Conservation (phyloP, 2,888 invertebrate genomes). For the Caenorhabditis doughertyi region DNA sequence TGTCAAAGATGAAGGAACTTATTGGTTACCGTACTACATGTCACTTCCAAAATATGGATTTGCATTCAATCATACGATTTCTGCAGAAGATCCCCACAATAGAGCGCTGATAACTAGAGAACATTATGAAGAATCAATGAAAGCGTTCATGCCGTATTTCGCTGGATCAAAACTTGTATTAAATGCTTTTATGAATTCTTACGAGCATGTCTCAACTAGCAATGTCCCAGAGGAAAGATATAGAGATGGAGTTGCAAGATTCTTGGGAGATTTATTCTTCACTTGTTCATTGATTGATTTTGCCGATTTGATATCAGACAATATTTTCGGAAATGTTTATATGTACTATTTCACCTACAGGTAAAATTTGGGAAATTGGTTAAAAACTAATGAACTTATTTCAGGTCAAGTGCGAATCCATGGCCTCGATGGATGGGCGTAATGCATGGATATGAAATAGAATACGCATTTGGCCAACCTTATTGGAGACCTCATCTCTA, state of each 20-base stretch:
- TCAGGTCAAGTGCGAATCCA: constrained; percentile 87
- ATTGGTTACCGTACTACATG: constrained; percentile 82
- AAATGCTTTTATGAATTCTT: constrained; percentile 81
- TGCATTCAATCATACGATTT: constrained; percentile 81
- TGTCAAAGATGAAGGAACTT: constrained; percentile 92
- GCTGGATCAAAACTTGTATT: constrained; percentile 78
- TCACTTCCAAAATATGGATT: constrained; percentile 77
- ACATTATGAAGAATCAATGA: constrained; percentile 79
- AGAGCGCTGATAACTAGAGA: constrained; percentile 71
- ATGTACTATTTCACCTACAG: constrained; percentile 83
- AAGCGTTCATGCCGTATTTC: constrained; percentile 81
- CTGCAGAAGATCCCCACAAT: constrained; percentile 80
- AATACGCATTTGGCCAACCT: constrained; percentile 97
- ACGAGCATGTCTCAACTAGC: constrained; percentile 75
- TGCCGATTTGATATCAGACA: constrained; percentile 79
- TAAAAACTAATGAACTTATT: constrained; percentile 3
- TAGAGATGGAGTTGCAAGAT: constrained; percentile 80
- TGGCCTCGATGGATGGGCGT: constrained; percentile 99
- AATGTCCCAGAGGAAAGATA: constrained; percentile 62
- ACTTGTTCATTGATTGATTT: constrained; percentile 89
- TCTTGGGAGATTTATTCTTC: constrained; percentile 95
- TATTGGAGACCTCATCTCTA: constrained; percentile 92
- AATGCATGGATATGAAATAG: constrained; percentile 98
- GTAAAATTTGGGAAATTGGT: constrained; percentile 51
- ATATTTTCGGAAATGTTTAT: constrained; percentile 78